Evolutionary conservation across 2,113 vertebrate genomes (phyloP).

Genomic region (Dinomys branickii): DNA sequence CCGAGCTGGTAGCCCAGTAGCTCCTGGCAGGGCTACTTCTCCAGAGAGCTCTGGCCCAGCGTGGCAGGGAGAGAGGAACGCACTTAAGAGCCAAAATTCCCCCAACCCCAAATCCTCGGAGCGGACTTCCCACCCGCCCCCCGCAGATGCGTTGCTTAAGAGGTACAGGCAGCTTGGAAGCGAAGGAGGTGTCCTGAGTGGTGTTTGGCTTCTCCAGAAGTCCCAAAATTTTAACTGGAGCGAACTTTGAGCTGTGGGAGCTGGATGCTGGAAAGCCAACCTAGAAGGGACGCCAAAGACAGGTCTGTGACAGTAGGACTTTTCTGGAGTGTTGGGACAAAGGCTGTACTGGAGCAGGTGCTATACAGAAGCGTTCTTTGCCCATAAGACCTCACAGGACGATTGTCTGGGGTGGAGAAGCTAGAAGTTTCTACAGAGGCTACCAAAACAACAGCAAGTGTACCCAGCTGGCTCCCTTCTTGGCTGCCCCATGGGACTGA

Average conservation of each 20-base stretch:
- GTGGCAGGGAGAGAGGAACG: rapidly evolving
- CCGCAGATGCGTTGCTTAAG: neutral
- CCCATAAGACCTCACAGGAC: neutral
- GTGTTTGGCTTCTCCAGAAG: neutral
- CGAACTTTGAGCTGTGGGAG: neutral
- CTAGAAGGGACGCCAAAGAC: neutral
- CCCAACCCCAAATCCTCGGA: too few relatives aligned
- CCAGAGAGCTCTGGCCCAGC: neutral
- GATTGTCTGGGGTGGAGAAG: neutral
- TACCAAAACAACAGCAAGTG: neutral
- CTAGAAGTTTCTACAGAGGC: neutral
- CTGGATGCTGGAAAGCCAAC: neutral
- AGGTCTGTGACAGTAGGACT: neutral
- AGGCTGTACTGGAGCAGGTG: rapidly evolving
- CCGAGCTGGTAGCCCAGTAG: neutral
- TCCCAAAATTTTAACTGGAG: neutral
- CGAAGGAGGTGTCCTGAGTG: rapidly evolving
- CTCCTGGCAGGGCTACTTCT: neutral
- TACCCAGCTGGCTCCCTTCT: neutral
- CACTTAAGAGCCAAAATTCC: neutral
- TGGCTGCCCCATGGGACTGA: rapidly evolving
- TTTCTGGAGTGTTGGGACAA: neutral
- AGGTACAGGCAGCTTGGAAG: neutral
- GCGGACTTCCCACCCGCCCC: neutral
- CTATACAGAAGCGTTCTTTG: neutral